phyloP scores from a whole-genome alignment of 1,140 invertebrate genomes.

The Drosophila nebulosa region DNA sequence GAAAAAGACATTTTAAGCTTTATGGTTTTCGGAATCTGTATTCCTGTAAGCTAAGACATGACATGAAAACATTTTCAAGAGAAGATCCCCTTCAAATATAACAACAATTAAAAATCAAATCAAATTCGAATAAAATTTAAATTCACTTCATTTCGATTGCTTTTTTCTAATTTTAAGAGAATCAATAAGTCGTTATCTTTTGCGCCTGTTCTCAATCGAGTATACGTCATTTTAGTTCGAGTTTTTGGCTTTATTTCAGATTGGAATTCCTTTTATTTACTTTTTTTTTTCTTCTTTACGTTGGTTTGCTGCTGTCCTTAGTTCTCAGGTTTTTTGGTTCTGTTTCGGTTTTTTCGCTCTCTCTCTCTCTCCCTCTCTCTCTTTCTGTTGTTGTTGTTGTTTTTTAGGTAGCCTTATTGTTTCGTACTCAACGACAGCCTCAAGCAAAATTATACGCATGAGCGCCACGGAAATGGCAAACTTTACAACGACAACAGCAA shows the following conservation, averaged over 20 bases:
- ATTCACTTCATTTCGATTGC: too few relatives aligned
- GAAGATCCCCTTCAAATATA: too few relatives aligned
- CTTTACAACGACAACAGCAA: constrained; percentile 48
- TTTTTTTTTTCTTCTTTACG: constrained; percentile 12
- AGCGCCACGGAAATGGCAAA: constrained; percentile 77
- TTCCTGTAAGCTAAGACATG: too few relatives aligned
- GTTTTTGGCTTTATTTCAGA: constrained; percentile 40
- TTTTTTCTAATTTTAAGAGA: constrained; percentile 1
- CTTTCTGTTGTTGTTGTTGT: not conserved
- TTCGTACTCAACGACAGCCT: constrained; percentile 68
- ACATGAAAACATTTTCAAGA: too few relatives aligned
- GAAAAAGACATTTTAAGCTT: too few relatives aligned
- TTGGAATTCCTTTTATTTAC: constrained; percentile 26
- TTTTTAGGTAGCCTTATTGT: constrained; percentile 50
- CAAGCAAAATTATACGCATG: constrained; percentile 79
- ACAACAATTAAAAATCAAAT: too few relatives aligned
- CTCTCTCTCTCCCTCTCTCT: not conserved
- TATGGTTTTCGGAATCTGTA: too few relatives aligned
- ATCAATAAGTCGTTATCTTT: not conserved
- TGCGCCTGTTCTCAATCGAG: constrained; percentile 16
- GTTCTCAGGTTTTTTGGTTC: constrained; percentile 8
- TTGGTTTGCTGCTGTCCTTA: not conserved
- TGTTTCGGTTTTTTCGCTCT: constrained; percentile 4
- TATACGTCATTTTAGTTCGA: constrained; percentile 62
- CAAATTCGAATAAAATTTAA: too few relatives aligned